Evolutionary conservation across 2,888 invertebrate species (phyloP).

Genomic region (Criorhina ranunculi): DNA sequence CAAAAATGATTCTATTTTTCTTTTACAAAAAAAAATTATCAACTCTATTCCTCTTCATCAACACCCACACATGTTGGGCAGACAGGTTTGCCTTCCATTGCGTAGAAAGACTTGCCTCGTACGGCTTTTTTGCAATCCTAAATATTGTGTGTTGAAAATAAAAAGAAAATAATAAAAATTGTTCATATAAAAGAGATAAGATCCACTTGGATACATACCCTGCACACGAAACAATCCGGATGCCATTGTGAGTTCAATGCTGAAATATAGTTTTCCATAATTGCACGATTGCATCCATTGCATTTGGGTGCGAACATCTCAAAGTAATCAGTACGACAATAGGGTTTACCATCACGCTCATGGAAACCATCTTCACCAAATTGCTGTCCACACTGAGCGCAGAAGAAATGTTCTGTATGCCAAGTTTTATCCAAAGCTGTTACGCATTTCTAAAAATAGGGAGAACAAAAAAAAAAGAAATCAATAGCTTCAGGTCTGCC

Average conservation of each 20-base stretch:
- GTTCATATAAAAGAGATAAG: conserved; percentile 8
- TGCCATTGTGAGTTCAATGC: conserved; percentile 99
- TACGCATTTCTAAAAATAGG: conserved; percentile 96
- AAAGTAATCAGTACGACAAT: conserved; percentile 98
- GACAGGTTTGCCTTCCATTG: conserved; percentile 98
- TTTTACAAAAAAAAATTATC: conserved; percentile 20
- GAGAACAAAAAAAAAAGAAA: conserved; percentile 67
- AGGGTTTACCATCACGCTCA: conserved; percentile 97
- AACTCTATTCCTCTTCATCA: conserved; percentile 90
- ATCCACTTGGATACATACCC: conserved; percentile 88
- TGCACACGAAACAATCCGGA: conserved; percentile 99
- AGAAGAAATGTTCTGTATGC: conserved; percentile 99
- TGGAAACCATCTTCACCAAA: conserved; percentile 99
- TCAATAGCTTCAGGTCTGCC: neutral
- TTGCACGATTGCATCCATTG: conserved; percentile 97
- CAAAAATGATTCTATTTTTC: conserved; percentile 41
- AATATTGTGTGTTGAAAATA: conserved; percentile 75
- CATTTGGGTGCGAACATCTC: conserved; percentile 99
- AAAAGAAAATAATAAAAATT: conserved; percentile 37
- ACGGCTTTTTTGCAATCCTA: conserved; percentile 98
- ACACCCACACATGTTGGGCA: conserved; percentile 97
- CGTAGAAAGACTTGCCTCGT: conserved; percentile 98
- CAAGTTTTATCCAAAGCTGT: conserved; percentile 98
- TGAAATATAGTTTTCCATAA: conserved; percentile 99
- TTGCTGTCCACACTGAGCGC: conserved; percentile 98